These are phyloP conservation scores for Cheilosia grossa DNA, from an alignment of 2,888 invertebrate species.

Conservation along the genomic window DNA sequence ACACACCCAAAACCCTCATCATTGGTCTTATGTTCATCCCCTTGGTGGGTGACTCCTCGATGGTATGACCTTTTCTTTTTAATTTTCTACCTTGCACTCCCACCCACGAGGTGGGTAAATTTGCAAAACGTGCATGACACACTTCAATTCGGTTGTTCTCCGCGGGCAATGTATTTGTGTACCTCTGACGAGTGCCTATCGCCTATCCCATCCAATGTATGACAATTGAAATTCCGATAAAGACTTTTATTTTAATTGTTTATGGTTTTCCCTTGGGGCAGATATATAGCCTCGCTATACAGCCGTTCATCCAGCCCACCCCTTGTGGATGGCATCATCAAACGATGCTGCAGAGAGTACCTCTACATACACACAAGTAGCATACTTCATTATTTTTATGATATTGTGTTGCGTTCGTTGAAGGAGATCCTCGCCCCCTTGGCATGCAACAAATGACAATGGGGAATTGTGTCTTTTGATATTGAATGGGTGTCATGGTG, in stretches of 20 bases:
- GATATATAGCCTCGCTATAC: slow-evolving; percentile 18
- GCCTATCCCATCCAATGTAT: slow-evolving; percentile 48
- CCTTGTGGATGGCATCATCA: background rate
- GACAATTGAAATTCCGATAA: slow-evolving; percentile 75
- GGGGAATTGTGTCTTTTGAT: slow-evolving; percentile 65
- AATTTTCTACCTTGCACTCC: slow-evolving; percentile 25
- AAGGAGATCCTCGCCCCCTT: slow-evolving; percentile 37
- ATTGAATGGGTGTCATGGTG: slow-evolving; percentile 39
- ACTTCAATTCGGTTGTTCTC: slow-evolving; percentile 63
- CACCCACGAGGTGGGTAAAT: slow-evolving; percentile 4
- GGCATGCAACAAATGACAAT: slow-evolving; percentile 74
- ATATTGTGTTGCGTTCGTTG: slow-evolving; percentile 58
- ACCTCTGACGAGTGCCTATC: background rate
- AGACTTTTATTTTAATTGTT: slow-evolving; percentile 75
- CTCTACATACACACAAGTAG: background rate
- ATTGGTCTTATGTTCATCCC: slow-evolving; percentile 36
- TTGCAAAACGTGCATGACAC: slow-evolving; percentile 74
- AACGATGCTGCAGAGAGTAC: slow-evolving; percentile 42
- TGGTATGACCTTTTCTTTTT: slow-evolving; percentile 59
- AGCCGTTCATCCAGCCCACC: background rate
- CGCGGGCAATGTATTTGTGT: slow-evolving; percentile 13
- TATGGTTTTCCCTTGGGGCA: slow-evolving; percentile 55
- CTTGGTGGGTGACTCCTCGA: slow-evolving; percentile 13
- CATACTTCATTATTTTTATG: slow-evolving; percentile 71
- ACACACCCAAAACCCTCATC: slow-evolving; percentile 44